Percentiles rank a stretch among this genome's conserved stretches.
Evolutionary conservation across 2,797 vertebrate species (phyloP).

Genomic region (Brachymystax lenok): DNA sequence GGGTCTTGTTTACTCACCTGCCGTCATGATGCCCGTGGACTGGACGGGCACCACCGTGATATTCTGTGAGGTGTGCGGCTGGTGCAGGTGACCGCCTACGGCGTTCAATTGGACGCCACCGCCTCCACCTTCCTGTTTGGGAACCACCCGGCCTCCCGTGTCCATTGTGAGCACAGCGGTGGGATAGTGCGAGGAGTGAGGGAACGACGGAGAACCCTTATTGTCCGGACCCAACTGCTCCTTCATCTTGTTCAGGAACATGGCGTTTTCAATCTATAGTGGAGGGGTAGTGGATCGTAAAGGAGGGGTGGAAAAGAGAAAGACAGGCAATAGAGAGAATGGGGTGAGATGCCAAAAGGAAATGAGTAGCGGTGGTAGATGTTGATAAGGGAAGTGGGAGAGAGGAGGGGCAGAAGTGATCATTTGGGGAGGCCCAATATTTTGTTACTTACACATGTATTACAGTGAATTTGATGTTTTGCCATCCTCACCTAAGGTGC

Average conservation of each 20-base stretch:
- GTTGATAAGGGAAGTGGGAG: constrained; percentile 15
- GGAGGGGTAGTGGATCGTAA: background rate
- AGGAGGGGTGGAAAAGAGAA: background rate
- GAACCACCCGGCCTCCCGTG: constrained; percentile 62
- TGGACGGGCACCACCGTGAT: constrained; percentile 95
- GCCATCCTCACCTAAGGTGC: background rate
- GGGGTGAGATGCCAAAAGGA: constrained; percentile 2
- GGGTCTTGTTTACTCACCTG: constrained; percentile 75
- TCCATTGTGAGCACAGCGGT: constrained; percentile 87
- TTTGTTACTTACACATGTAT: background rate
- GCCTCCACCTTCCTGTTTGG: constrained; percentile 73
- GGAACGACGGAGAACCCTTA: constrained; percentile 80
- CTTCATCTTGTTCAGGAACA: constrained; percentile 98
- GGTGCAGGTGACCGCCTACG: constrained; percentile 82
- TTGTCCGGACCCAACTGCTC: constrained; percentile 87
- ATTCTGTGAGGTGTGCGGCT: constrained; percentile 92
- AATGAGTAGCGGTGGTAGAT: constrained; percentile 27
- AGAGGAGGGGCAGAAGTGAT: constrained; percentile 38
- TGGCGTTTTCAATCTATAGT: constrained; percentile 90
- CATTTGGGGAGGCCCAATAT: constrained; percentile 31
- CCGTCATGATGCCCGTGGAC: constrained; percentile 94
- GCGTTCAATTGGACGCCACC: constrained; percentile 44
- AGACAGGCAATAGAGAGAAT: background rate
- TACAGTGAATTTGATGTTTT: background rate
- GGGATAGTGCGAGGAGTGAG: constrained; percentile 84